Conservation (phyloP, 2,888 invertebrate genomes). For the Gryllus longicercus region DNA sequence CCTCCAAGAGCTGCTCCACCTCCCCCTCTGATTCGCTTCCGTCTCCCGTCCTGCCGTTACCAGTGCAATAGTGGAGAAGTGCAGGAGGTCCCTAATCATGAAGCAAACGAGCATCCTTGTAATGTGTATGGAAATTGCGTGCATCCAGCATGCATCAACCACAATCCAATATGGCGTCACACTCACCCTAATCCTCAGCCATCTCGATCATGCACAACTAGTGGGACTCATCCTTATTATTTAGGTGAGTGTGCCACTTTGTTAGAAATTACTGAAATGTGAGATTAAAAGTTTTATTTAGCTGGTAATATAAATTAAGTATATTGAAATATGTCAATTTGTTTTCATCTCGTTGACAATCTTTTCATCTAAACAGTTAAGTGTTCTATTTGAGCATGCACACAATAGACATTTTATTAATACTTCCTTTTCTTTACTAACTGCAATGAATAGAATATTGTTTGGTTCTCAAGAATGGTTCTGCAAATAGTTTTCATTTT, state of each 20-base stretch:
- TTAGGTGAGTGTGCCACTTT: constrained; percentile 21
- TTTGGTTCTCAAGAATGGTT: no score
- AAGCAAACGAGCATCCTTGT: constrained; percentile 27
- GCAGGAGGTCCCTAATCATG: constrained; percentile 23
- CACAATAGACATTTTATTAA: no score
- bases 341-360: background rate
- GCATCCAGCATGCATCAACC: constrained; percentile 26
- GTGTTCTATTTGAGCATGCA: no score
- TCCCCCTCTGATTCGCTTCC: constrained; percentile 30
- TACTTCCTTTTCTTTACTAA: no score
- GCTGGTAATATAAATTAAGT: background rate
- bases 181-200: constrained; percentile 23
- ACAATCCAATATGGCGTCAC: constrained; percentile 12
- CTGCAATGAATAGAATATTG: no score
- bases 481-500: no score
- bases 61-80: constrained; percentile 30
- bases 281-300: no score
- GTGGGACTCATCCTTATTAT: constrained; percentile 26
- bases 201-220: constrained; percentile 24
- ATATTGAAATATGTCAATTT: background rate
- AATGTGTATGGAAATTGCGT: constrained; percentile 31
- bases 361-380: background rate
- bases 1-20: constrained; percentile 30
- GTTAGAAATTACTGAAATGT: no score
- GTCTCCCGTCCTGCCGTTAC: constrained; percentile 36